Conservation (phyloP, 2,797 vertebrate genomes). For the Micromesistius poutassou region DNA sequence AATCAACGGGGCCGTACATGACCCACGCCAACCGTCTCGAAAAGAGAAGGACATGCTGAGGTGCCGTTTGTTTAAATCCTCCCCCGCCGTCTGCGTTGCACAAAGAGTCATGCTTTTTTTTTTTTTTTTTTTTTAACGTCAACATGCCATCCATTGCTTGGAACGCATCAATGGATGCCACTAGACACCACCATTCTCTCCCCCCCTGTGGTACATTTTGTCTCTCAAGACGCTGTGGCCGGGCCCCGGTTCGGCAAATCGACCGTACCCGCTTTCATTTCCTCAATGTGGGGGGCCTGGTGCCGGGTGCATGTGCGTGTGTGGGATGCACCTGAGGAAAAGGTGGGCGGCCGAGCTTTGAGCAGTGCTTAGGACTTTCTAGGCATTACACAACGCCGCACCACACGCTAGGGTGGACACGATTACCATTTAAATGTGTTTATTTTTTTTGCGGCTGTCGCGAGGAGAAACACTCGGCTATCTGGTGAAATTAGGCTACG, state of each 20-base stretch:
- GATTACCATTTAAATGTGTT: not conserved
- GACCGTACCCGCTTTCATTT: not conserved
- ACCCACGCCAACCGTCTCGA: too few relatives aligned
- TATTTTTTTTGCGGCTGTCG: not conserved
- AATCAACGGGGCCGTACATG: not conserved
- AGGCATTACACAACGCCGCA: slow-evolving; percentile 20
- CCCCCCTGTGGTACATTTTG: not conserved
- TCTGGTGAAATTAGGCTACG: not conserved
- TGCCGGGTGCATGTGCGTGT: not conserved
- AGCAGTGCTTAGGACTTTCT: slow-evolving; percentile 64
- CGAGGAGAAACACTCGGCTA: not conserved
- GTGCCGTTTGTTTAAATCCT: not conserved
- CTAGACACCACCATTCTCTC: not conserved
- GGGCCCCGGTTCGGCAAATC: not conserved
- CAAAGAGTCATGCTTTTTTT: too few relatives aligned
- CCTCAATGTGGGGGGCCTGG: not conserved
- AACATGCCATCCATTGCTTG: too few relatives aligned
- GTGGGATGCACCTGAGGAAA: slow-evolving; percentile 53
- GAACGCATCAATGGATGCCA: not conserved
- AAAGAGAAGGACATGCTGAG: not conserved
- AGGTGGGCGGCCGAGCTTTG: slow-evolving; percentile 60
- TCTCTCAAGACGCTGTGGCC: not conserved
- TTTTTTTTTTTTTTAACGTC: too few relatives aligned
- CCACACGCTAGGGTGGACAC: not conserved
- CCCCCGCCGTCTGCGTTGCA: too few relatives aligned